Evolutionary conservation across 2,113 vertebrate species (phyloP).

Genomic region (Edolisoma coerulescens): DNA sequence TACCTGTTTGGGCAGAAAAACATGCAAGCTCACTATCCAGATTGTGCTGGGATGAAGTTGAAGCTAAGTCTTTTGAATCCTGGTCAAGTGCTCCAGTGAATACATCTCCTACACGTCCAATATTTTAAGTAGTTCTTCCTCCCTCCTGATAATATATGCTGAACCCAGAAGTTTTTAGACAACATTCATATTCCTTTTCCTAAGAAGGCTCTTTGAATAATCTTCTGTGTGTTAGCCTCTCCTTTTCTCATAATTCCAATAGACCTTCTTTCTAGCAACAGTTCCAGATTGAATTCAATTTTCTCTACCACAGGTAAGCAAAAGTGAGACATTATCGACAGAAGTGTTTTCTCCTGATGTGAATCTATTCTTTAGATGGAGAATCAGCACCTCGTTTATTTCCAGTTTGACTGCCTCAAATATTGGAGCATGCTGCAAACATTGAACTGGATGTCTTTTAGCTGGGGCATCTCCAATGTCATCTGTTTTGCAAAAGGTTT

Average conservation of each 20-base stretch:
- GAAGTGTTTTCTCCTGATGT: not conserved
- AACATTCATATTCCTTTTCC: not conserved
- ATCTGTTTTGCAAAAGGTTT: not conserved
- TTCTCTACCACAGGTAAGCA: not conserved
- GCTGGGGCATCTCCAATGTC: not conserved
- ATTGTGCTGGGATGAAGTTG: not conserved
- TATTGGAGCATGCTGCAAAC: not conserved
- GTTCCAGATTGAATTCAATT: not conserved
- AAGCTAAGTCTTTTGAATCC: not conserved
- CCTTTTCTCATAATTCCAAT: not conserved
- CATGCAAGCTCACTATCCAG: not conserved
- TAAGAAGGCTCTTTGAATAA: not conserved
- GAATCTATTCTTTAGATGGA: not conserved
- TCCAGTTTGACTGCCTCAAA: not conserved
- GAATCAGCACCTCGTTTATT: not conserved
- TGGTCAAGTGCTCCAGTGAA: not conserved
- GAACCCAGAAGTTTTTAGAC: not conserved
- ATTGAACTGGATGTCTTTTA: not conserved
- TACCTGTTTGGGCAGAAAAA: not conserved
- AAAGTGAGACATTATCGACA: not conserved
- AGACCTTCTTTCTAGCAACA: not conserved
- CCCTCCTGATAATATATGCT: not conserved
- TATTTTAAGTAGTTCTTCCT: not conserved
- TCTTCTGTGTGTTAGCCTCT: not conserved
- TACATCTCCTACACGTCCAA: not conserved